Conservation (phyloP, 2,888 invertebrate species). For the Calephelis perditalis region DNA sequence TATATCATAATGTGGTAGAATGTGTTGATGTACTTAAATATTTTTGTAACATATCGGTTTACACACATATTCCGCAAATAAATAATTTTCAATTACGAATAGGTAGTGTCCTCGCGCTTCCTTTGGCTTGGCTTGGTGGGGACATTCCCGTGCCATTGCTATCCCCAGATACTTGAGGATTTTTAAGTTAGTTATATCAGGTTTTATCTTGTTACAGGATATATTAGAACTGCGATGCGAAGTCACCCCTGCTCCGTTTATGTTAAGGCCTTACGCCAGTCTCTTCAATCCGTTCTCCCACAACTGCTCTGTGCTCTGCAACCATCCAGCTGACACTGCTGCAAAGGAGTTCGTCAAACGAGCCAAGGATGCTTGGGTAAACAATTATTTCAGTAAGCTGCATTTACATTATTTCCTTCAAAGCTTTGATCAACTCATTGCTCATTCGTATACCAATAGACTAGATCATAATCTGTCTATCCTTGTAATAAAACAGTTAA, state of each 20-base stretch:
- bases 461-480: no score
- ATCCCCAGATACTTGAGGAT: no score
- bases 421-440: neutral
- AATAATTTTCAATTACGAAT: no score
- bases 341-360: conserved; percentile 84
- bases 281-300: conserved; percentile 89
- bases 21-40: no score
- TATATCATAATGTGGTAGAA: no score
- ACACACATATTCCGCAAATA: no score
- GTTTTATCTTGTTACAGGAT: conserved; percentile 34
- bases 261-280: conserved; percentile 87
- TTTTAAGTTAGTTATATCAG: no score
- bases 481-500: no score
- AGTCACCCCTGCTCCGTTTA: conserved; percentile 84
- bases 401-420: neutral
- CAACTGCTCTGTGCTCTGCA: conserved; percentile 89
- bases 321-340: conserved; percentile 88
- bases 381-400: conserved; percentile 15
- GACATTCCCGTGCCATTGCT: no score
- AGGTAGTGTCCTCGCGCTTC: no score
- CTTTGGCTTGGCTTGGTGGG: no score
- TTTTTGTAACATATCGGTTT: no score
- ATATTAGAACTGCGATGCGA: conserved; percentile 75
- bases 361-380: conserved; percentile 84
- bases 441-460: neutral